Percentiles rank a stretch among this genome's conserved stretches.
Evolutionary conservation across 2,113 vertebrate genomes (phyloP).

Genomic region (Callaeas wilsoni): DNA sequence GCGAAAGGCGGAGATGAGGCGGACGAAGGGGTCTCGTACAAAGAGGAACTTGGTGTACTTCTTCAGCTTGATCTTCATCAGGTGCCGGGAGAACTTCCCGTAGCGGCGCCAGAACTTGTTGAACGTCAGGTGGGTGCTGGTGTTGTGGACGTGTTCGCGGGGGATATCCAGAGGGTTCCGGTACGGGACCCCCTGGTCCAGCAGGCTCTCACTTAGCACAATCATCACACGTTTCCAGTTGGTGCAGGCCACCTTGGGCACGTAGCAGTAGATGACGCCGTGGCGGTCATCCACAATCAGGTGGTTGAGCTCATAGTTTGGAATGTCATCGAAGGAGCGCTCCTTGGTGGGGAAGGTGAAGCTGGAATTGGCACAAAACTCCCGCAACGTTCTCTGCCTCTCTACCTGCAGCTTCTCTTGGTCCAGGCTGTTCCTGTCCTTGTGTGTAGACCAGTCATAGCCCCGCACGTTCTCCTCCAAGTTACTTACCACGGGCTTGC

Average conservation of each 20-base stretch:
- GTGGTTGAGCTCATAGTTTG: conserved; percentile 93
- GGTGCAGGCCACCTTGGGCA: conserved; percentile 96
- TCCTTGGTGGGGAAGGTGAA: conserved; percentile 88
- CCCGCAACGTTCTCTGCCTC: conserved; percentile 75
- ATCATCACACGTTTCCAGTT: conserved; percentile 99
- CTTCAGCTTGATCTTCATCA: conserved; percentile 95
- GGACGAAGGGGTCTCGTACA: conserved; percentile 92
- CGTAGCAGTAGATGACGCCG: conserved; percentile 95
- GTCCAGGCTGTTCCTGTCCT: conserved; percentile 72
- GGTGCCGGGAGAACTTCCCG: conserved; percentile 88
- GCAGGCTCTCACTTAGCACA: conserved; percentile 88
- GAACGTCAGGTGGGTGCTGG: conserved; percentile 92
- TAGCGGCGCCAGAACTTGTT: conserved; percentile 98
- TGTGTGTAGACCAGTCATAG: conserved; percentile 84
- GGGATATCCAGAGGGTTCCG: conserved; percentile 87
- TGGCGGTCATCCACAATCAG: conserved; percentile 96
- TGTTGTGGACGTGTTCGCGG: conserved; percentile 85
- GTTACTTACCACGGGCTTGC: conserved; percentile 59
- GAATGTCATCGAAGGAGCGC: conserved; percentile 94
- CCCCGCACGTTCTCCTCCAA: conserved; percentile 84
- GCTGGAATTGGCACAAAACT: conserved; percentile 83
- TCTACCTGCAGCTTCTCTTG: conserved; percentile 78
- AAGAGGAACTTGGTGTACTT: conserved; percentile 99
- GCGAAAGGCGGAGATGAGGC: conserved; percentile 95
- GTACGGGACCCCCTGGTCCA: conserved; percentile 83